Evolutionary conservation across 2,888 invertebrate genomes (phyloP), one percentile per base, ranked within the genome.

Genomic region (Parnassius apollo): DNA sequence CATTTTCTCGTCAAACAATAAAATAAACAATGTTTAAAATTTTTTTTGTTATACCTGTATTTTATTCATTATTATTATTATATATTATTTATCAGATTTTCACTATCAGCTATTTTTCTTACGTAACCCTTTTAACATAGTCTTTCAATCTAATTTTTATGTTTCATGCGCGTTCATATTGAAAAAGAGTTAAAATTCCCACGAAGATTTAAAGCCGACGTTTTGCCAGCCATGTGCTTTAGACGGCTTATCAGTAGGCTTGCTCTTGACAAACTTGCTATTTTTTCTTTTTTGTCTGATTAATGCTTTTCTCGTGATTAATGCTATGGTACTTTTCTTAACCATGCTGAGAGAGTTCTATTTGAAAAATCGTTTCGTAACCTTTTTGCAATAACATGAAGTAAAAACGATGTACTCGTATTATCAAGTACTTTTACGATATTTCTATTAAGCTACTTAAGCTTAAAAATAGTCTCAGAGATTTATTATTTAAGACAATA

Each of bases 241-340:
- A 75, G 74, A 70, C 75, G 69, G 73, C 75, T 73, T 76, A 77
- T 77, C 72, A 77, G 74, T 69, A 65, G 61, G 67, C 68, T 72
- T 74, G 74, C 71, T 75, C 74, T 76, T 77, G 76, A 78, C 73
- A 73, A 69, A 71, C 69, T 75, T 71, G 64, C 71, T 69, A 74
- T 79, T 79, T 80, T 75, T 74, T 69, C 73, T 67, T 68, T 69
- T 72, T 71, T 75, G 69, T 66, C 25, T 62, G 62, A 62, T 62
- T 58, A 62, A 62, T 59, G 54, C 45, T 50, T 50, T 75, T 68
- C 73, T 68, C 67, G 72, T 77, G 75, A 77, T 75, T 76, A 77
- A 81, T 79, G 73, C 69, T 68, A 70, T 74, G 77, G 76, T 77
- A 77, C 80, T 78, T 78, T 75, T 77, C 75, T 74, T 71, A 67